Evolutionary conservation across 2,888 invertebrate species (phyloP).

Genomic region (Lamellibrachia columna): DNA sequence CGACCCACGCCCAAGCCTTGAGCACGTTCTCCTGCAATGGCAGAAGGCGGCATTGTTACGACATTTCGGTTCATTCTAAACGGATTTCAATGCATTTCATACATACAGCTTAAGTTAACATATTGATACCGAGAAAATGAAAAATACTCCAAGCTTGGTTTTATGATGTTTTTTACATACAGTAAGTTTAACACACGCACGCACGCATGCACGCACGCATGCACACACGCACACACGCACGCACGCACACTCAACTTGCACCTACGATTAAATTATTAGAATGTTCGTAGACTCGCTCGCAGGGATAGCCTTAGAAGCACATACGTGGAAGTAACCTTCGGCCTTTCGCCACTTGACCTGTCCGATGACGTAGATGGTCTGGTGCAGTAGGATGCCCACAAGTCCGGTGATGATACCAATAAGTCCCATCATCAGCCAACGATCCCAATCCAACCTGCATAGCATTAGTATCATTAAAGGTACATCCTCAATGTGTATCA

Average conservation of each 20-base stretch:
- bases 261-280: no score
- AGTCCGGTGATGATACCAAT: constrained; percentile 54
- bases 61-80: no score
- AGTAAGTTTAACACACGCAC: no score
- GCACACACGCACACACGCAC: no score
- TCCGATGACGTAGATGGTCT: constrained; percentile 41
- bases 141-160: no score
- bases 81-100: no score
- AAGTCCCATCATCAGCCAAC: constrained; percentile 56
- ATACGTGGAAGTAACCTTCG: constrained; percentile 36
- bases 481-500: not conserved
- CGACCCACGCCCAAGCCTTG: constrained; percentile 42
- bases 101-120: no score
- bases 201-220: no score
- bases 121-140: no score
- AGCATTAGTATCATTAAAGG: not conserved
- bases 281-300: no score
- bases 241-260: no score
- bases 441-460: constrained; percentile 49
- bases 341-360: constrained; percentile 44
- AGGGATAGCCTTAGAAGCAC: not conserved
- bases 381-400: constrained; percentile 55
- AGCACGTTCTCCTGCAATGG: constrained; percentile 37
- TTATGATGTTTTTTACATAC: no score
- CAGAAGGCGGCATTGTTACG: not conserved